Percentiles rank a stretch among this genome's conserved stretches.
phyloP scores from a whole-genome alignment of 2,113 vertebrate genomes.

The Gobius niger region DNA sequence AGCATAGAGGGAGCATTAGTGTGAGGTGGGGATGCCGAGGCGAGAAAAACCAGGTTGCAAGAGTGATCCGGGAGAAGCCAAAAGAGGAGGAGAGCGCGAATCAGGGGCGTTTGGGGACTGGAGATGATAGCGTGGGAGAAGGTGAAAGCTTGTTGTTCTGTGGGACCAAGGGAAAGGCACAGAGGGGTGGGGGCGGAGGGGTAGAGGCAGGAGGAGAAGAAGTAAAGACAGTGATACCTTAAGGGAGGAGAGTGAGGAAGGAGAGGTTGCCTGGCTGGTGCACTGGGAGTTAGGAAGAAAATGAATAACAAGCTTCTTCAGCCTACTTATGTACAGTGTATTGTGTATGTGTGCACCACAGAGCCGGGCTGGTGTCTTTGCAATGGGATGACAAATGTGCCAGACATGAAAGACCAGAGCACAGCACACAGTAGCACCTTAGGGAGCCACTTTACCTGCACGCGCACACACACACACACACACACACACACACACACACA shows the following conservation, averaged over 20 bases:
- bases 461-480: constrained; percentile 16
- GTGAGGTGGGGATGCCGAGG: constrained; percentile 34
- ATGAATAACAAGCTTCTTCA: constrained; percentile 64
- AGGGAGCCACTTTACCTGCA: constrained; percentile 52
- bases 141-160: constrained; percentile 67
- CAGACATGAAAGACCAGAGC: constrained; percentile 67
- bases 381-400: constrained; percentile 86
- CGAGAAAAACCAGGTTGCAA: constrained; percentile 24
- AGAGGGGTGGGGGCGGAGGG: constrained; percentile 21
- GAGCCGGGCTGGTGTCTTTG: constrained; percentile 73
- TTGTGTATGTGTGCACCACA: constrained; percentile 8
- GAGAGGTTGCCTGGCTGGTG: constrained; percentile 66
- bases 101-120: constrained; percentile 49
- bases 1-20: constrained; percentile 25
- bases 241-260: constrained; percentile 60
- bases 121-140: constrained; percentile 64
- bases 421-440: constrained; percentile 46
- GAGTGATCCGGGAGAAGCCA: constrained; percentile 30
- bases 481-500: neutral
- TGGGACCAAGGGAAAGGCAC: constrained; percentile 61
- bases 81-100: constrained; percentile 46
- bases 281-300: constrained; percentile 54
- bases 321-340: constrained; percentile 55
- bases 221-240: constrained; percentile 72
- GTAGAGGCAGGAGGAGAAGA: neutral